These are phyloP conservation scores for Pangasius macronema DNA, from an alignment of 2,797 vertebrate species.

Conservation along the genomic window DNA sequence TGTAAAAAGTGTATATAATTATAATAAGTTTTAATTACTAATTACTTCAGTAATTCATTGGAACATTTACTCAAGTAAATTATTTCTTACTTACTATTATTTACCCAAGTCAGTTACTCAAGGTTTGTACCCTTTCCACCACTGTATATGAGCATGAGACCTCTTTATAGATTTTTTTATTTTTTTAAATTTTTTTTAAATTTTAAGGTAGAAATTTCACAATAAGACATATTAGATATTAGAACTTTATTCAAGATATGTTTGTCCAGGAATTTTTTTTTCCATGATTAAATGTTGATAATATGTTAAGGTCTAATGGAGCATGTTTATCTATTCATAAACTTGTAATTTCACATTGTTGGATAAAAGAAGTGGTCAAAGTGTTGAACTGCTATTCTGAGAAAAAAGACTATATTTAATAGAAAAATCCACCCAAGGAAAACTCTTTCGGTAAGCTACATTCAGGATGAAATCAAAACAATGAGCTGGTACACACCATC, in stretches of 20 bases:
- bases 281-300: background rate
- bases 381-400: background rate
- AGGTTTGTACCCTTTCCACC: background rate
- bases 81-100: background rate
- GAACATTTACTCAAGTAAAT: background rate
- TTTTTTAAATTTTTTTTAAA: background rate
- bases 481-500: background rate
- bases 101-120: background rate
- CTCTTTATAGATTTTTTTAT: background rate
- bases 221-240: background rate
- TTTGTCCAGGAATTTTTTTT: background rate
- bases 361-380: background rate
- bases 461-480: background rate
- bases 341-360: background rate
- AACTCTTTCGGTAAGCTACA: background rate
- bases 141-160: background rate
- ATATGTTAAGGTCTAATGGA: background rate
- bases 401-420: background rate
- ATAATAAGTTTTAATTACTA: background rate
- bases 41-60: background rate
- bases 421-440: background rate
- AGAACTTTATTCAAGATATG: background rate
- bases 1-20: background rate
- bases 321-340: background rate
- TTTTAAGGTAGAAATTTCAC: background rate